Evolutionary conservation across 1,140 invertebrate genomes (phyloP), one percentile per base, ranked within the genome.

Genomic region (Zophobas atratus): DNA sequence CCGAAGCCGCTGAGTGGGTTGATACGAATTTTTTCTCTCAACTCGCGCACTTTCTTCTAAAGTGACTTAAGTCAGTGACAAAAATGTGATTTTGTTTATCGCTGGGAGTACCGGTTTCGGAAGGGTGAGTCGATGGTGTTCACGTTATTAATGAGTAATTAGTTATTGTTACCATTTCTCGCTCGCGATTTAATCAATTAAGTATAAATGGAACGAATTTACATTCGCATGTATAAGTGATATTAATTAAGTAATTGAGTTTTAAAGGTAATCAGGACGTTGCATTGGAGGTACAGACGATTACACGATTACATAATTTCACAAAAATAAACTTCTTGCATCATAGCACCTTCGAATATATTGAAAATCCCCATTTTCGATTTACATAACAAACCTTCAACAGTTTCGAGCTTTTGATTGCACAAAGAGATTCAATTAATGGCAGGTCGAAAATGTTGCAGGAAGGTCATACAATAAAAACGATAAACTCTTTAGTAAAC

Each of bases 21-120:
- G 63, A 70, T 70, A 70, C 6, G 70, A 73, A 1, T 53, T 32
- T 56, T 55, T 55, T 53, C 2, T 56, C 56, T 72, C 70, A 55
- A 73, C 49, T 73, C 71, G 71, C 55, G 55, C 39, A 51, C 51
- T 72, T 70, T 70, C 63, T 6, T 1, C 56, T 4, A 20, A 38
- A 73, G 71, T 73, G 49, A 20, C 55, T 73, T 32, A 56, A 55
- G 35, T 73, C 33, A 48, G 0, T 39, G 36, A 8, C n/a, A 70
- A 70, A 70, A 70, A 43, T 70, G 38, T 43, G 20, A 70, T 38
- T 43, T 43, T 51, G 49, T 51, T 51, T 20, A n/a, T 2, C 20
- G 6, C 2, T 51, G 6, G 49, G 49, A 51, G 4, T 51, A 51
- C 49, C 20, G n/a, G 49, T 5, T n/a, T 51, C 43, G 43, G 6